Percentiles rank a stretch among this genome's conserved stretches.
These are phyloP conservation scores for Mixornis gularis DNA, from an alignment of 2,113 vertebrate genomes.

Conservation along the genomic window DNA sequence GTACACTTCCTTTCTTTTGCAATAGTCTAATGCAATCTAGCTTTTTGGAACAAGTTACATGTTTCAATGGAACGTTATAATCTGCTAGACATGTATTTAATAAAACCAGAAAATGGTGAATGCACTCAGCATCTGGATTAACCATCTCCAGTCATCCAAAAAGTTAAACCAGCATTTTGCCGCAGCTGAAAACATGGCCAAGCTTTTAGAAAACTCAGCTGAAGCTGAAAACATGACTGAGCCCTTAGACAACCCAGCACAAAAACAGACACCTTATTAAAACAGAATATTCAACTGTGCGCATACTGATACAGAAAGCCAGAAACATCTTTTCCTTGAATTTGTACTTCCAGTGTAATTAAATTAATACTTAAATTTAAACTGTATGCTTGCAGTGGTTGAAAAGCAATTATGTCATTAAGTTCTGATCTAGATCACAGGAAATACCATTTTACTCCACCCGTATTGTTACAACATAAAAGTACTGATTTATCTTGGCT, in stretches of 20 bases:
- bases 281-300: not conserved
- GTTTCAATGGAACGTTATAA: not conserved
- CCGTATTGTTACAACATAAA: slow-evolving; percentile 28
- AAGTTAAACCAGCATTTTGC: not conserved
- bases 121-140: not conserved
- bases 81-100: not conserved
- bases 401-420: slow-evolving; percentile 66
- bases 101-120: not conserved
- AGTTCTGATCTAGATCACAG: slow-evolving; percentile 40
- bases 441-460: slow-evolving; percentile 64
- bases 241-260: not conserved
- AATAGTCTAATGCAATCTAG: not conserved
- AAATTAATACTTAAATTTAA: slow-evolving; percentile 18
- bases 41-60: not conserved
- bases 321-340: not conserved
- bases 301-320: not conserved
- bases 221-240: not conserved
- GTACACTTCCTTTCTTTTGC: not conserved
- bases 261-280: not conserved
- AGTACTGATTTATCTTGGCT: slow-evolving; percentile 42
- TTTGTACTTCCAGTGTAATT: not conserved
- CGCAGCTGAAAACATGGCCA: not conserved
- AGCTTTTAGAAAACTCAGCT: not conserved
- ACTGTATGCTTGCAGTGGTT: slow-evolving; percentile 46
- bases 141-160: not conserved